phyloP scores from a whole-genome alignment of 2,113 vertebrate genomes.

The Hypanus sabinus region DNA sequence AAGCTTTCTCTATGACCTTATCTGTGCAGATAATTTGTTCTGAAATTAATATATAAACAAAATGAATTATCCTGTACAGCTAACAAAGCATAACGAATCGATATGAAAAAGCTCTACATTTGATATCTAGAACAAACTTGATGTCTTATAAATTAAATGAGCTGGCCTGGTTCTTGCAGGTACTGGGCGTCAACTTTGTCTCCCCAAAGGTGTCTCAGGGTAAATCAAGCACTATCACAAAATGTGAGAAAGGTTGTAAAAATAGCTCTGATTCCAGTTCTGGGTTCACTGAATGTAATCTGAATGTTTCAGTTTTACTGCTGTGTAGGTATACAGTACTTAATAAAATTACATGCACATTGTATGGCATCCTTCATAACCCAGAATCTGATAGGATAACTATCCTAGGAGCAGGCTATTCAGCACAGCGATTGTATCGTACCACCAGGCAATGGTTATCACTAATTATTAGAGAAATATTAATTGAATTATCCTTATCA shows the following conservation, averaged over 20 bases:
- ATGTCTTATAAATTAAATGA: conserved; percentile 37
- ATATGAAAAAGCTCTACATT: neutral
- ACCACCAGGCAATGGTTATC: too few relatives aligned
- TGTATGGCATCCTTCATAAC: neutral
- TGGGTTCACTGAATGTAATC: neutral
- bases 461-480: too few relatives aligned
- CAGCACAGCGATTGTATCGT: too few relatives aligned
- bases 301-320: neutral
- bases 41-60: neutral
- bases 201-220: conserved; percentile 43
- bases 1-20: too few relatives aligned
- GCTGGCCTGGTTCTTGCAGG: conserved; percentile 33
- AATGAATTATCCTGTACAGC: neutral
- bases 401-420: neutral
- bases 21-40: neutral
- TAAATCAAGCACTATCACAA: conserved; percentile 52
- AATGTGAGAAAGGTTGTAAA: conserved; percentile 59
- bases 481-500: too few relatives aligned
- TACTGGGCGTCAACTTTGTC: conserved; percentile 63
- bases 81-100: neutral
- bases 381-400: neutral
- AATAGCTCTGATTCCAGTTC: conserved; percentile 34
- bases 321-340: neutral
- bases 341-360: neutral
- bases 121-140: conserved; percentile 7